Base-by-base conservation (phyloP, 2,888 invertebrate genomes). In the Troides helena region DNA sequence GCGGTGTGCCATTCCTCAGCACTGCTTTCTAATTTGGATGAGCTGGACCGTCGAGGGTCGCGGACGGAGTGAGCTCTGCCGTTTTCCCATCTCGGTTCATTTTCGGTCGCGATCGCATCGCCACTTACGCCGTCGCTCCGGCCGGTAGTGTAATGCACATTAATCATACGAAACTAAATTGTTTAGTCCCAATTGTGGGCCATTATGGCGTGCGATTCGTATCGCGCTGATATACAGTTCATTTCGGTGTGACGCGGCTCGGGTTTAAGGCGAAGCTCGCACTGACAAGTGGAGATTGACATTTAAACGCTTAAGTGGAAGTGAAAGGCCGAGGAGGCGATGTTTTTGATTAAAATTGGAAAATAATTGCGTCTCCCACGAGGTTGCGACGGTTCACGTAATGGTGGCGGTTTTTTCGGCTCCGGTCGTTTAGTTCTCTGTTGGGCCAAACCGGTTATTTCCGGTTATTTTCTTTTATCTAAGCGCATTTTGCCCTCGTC, bases 281-380 rank as follows among this genome's bases (percentile, higher is more conserved):
- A 73, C 77, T 77, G 78, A 81, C 78, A 81, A 80, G 77, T 36
- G 43, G 77, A 92, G 92, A 92, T 92, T 91, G 92, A 92, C 92
- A 92, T 92, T 91, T 92, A 92, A 92, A 92, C 91, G 85, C 83
- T 88, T 89, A 89, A 90, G 88, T 89, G 90, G 92, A 92, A 90
- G 92, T 89, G 92, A 92, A 92, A 92, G 88, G 88, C 84, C 84
- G 84, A 84, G 85, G 85, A 86, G 86, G 86, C 84, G 85, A 88
- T 89, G 90, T 91, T 92, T 92, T 91, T 90, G 90, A 92, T 92
- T 92, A 91, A 92, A 92, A 92, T 92, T 92, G 90, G 88, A 91
- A 90, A 88, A 92, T 92, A 92, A 92, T 92, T 91, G 92, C 87
- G 86, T 90, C 91, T 92, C 92, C 90, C 92, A 91, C 90, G 92